Evolutionary conservation across 1,140 invertebrate genomes (phyloP).

Genomic region (Platyscapa corneri): DNA sequence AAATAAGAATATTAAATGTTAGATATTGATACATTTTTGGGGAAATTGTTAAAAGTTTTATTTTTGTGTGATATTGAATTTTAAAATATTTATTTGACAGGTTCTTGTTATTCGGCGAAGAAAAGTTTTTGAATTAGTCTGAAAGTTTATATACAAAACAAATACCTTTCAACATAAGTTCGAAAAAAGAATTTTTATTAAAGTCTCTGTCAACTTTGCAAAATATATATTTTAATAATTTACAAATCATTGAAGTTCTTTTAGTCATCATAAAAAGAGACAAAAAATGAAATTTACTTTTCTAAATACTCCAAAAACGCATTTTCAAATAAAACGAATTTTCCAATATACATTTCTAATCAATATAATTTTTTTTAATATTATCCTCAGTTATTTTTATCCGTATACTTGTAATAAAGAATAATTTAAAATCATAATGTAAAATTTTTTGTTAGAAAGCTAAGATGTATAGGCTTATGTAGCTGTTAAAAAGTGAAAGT

Average conservation of each 20-base stretch:
- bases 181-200: not conserved
- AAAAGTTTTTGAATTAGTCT: not conserved
- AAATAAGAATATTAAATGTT: too few species aligned
- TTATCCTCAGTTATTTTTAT: not conserved
- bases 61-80: too few species aligned
- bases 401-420: not conserved
- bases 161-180: not conserved
- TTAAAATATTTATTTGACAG: too few species aligned
- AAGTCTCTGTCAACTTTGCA: not conserved
- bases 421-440: not conserved
- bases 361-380: not conserved
- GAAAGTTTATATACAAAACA: not conserved
- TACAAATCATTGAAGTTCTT: too few species aligned
- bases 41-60: too few species aligned
- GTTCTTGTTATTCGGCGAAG: not conserved
- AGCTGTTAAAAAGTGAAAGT: constrained; percentile 44
- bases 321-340: not conserved
- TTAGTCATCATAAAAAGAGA: not conserved
- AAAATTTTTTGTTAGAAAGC: not conserved
- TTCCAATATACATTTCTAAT: not conserved
- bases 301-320: not conserved
- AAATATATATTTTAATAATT: not conserved
- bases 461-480: not conserved
- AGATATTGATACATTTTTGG: too few species aligned
- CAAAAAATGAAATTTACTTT: not conserved